These are phyloP conservation scores for Mylabris phalerata DNA, from an alignment of 1,140 invertebrate species.

Conservation along the genomic window DNA sequence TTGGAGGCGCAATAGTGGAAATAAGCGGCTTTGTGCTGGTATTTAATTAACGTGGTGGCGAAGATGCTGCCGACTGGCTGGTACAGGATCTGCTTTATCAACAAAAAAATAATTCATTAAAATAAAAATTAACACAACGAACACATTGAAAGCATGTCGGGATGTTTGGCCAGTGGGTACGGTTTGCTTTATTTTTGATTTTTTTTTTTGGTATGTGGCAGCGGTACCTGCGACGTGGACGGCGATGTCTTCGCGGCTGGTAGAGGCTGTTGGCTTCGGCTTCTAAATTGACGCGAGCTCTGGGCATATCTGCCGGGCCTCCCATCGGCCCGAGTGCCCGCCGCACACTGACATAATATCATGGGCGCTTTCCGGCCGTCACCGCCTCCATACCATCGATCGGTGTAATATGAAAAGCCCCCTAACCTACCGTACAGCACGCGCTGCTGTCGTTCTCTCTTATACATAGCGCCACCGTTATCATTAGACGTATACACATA, in stretches of 20 bases:
- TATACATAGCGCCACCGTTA: too few relatives aligned
- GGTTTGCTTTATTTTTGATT: too few relatives aligned
- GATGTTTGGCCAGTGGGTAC: too few relatives aligned
- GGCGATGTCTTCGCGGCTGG: conserved; percentile 21
- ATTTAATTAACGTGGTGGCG: too few relatives aligned
- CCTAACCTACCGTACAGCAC: conserved; percentile 14
- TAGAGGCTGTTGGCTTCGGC: conserved; percentile 22
- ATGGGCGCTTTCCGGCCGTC: conserved; percentile 14
- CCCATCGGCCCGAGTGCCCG: conserved; percentile 36
- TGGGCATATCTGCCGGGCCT: conserved; percentile 36
- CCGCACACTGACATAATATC: conserved; percentile 29
- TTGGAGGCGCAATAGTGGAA: too few relatives aligned
- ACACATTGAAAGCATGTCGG: too few relatives aligned
- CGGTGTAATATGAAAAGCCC: conserved; percentile 4
- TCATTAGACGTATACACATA: too few relatives aligned
- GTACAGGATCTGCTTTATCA: too few relatives aligned
- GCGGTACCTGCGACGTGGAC: conserved; percentile 18
- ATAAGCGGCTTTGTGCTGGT: too few relatives aligned
- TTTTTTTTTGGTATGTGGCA: background rate
- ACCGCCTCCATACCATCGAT: conserved; percentile 7
- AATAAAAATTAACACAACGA: too few relatives aligned
- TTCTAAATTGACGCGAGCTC: conserved; percentile 33
- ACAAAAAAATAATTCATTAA: too few relatives aligned
- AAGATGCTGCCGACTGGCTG: too few relatives aligned
- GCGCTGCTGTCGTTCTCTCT: conserved; percentile 2